These are phyloP conservation scores for Nannoperca obscura DNA, from an alignment of 2,797 vertebrate species.

Conservation along the genomic window DNA sequence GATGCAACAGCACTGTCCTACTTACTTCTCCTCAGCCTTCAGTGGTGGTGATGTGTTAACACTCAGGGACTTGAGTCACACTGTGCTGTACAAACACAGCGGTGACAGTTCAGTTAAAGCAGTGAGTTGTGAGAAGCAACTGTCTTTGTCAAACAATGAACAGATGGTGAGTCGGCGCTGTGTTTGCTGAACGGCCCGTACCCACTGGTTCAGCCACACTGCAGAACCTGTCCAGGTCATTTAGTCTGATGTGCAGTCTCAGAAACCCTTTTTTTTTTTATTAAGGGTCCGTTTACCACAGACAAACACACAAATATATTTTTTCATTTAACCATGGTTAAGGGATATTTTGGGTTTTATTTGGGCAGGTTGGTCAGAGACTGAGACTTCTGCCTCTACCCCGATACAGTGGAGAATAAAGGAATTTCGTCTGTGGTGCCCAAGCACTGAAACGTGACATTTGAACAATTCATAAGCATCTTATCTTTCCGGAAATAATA, in stretches of 20 bases:
- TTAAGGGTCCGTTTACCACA: neutral
- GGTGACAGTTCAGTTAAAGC: slow-evolving; percentile 47
- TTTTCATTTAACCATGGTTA: neutral
- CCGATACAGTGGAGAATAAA: neutral
- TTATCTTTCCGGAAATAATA: neutral
- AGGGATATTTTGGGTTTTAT: neutral
- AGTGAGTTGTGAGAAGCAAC: slow-evolving; percentile 49
- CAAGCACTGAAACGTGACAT: neutral
- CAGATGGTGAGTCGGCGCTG: slow-evolving; percentile 75
- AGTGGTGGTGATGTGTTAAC: slow-evolving; percentile 26
- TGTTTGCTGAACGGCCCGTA: slow-evolving; percentile 72
- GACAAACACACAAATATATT: neutral
- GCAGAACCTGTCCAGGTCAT: slow-evolving; percentile 22
- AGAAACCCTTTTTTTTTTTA: neutral
- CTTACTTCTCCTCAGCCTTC: slow-evolving; percentile 15
- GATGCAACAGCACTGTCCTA: slow-evolving; percentile 32
- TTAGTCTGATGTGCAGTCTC: slow-evolving; percentile 14
- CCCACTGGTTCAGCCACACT: slow-evolving; percentile 7
- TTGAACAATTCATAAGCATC: neutral
- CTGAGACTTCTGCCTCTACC: neutral
- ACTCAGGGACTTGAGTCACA: slow-evolving; percentile 30
- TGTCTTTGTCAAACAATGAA: slow-evolving; percentile 76
- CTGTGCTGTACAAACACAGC: slow-evolving; percentile 70
- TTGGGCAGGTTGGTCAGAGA: too few relatives aligned
- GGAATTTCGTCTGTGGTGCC: neutral